phyloP scores from a whole-genome alignment of 1,140 invertebrate species.

The Streblospio benedicti region DNA sequence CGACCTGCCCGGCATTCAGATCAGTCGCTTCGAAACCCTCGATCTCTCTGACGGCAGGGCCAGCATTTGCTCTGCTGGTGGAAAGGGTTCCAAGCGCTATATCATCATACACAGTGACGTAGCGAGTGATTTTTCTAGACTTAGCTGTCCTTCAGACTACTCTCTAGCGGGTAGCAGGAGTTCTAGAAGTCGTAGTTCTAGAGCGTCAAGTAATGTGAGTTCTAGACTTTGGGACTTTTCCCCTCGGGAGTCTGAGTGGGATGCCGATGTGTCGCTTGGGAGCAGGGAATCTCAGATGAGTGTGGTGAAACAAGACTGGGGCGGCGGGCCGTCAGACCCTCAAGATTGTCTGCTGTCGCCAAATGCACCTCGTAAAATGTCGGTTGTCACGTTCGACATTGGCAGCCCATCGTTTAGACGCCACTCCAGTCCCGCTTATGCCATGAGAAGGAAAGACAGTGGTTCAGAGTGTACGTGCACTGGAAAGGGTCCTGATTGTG shows the following conservation, averaged over 20 bases:
- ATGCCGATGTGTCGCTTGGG: conserved; percentile 13
- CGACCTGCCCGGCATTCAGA: conserved; percentile 16
- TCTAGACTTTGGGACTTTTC: conserved; percentile 14
- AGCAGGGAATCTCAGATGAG: conserved; percentile 15
- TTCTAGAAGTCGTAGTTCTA: conserved; percentile 4
- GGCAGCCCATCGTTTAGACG: background rate
- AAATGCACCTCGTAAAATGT: conserved; percentile 2
- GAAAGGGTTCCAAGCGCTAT: conserved; percentile 6
- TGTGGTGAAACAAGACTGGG: conserved; percentile 10
- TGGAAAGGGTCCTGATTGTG: no score
- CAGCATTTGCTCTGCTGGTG: conserved; percentile 2
- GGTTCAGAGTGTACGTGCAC: background rate
- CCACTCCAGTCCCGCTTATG: conserved; percentile 10
- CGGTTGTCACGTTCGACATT: conserved; percentile 15
- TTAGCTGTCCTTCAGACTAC: conserved; percentile 12
- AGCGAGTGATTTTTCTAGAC: conserved; percentile 12
- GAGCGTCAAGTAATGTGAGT: conserved; percentile 11
- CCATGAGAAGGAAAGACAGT: conserved; percentile 5
- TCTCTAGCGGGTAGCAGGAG: conserved; percentile 9
- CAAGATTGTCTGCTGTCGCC: conserved; percentile 9
- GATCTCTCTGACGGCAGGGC: conserved; percentile 10
- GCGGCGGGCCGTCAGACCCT: background rate
- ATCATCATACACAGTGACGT: conserved; percentile 17
- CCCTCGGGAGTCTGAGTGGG: conserved; percentile 15
- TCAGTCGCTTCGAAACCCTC: conserved; percentile 14